These are phyloP conservation scores for Pseudopodoces humilis DNA, from an alignment of 2,113 vertebrate genomes.

Conservation along the genomic window DNA sequence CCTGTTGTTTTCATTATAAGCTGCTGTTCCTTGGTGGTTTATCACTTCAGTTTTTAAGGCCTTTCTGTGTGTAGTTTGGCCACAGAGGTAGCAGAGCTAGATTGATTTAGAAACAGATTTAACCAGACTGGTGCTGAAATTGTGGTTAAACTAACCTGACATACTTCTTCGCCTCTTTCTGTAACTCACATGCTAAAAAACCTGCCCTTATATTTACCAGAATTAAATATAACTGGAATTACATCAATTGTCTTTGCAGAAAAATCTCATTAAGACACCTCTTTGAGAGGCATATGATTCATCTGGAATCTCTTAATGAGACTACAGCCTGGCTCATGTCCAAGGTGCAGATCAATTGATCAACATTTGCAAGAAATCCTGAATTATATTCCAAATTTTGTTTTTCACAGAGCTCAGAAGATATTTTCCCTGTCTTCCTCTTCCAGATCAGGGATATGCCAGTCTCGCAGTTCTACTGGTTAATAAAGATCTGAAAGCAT, in stretches of 20 bases:
- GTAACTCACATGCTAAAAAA: background rate
- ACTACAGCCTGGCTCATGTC: background rate
- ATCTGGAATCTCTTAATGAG: conserved; percentile 2
- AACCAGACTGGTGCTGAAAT: background rate
- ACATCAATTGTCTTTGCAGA: background rate
- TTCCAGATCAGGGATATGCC: background rate
- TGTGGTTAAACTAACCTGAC: background rate
- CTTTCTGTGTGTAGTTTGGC: background rate
- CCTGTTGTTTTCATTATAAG: background rate
- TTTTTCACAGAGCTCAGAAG: background rate
- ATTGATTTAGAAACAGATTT: background rate
- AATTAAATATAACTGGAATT: background rate
- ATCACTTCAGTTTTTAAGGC: background rate
- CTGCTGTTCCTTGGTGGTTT: background rate
- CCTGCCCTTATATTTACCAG: background rate
- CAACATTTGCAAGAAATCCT: background rate
- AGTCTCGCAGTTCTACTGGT: background rate
- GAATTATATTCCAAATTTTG: background rate
- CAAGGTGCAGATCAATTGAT: background rate
- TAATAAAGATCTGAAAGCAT: background rate
- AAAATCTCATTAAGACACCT: background rate
- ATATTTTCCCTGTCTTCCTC: background rate
- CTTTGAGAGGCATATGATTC: background rate
- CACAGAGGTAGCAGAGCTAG: background rate
- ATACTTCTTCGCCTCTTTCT: background rate